Base-by-base conservation (phyloP, 2,888 invertebrate species). In the Griposia aprilina region DNA sequence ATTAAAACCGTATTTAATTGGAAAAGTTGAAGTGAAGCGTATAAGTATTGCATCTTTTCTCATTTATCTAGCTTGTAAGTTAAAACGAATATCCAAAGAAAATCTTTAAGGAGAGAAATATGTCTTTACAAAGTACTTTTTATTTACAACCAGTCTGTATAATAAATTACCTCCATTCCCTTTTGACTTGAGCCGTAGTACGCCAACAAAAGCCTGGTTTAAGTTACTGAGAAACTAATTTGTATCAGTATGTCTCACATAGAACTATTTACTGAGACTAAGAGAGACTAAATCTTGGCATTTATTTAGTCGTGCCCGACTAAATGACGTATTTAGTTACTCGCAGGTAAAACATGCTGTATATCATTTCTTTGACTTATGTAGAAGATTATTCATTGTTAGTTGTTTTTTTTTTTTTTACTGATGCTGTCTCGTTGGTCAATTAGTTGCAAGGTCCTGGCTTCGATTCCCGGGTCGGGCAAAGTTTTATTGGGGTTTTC, bases 311-410 rank as follows among this genome's bases (percentile, higher is more conserved):
- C 41, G 62, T 23, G 52, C 67, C 50, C 78, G 78, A 80, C 74
- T 76, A 87, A 80, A 63, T 76, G 76, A 59, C 23, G 45, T 74
- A 69, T 78, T 88, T 77, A 76, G 74, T 81, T 75, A 67, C 76
- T 30, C 36, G 60, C 85, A 88, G 89, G 89, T 88, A 87, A 87
- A 87, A 88, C 89, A 84, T 41, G 41, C 26, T 67, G 60, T 87
- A 66, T 50, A 78, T 82, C 70, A 87, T 83, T 78, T 76, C 41
- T 78, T 20, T 80, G 78, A 87, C 55, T 74, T 70, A 87, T 80
- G 66, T 55, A 62, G 48, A 26, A 45, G 55, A 78, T 86, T 74
- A 71, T 55, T 88, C 60, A 63, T 74, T 36, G 78, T 78, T 87
- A 81, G 67, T 65, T 48, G 10, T 45, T 66, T 3, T 62, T 62